phyloP scores from a whole-genome alignment of 2,888 invertebrate species.

The Bembecia ichneumoniformis region DNA sequence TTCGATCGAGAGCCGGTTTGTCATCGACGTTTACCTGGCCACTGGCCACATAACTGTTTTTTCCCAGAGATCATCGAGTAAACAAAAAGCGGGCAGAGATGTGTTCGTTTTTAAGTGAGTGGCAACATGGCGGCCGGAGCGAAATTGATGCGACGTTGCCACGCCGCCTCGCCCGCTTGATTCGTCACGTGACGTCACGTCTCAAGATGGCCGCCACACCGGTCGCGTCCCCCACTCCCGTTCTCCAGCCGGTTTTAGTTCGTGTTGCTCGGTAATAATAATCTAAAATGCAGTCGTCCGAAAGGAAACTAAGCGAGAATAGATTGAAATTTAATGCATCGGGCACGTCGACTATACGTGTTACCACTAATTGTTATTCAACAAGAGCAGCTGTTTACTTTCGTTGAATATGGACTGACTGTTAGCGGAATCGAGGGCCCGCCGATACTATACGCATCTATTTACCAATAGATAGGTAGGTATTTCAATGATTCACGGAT shows the following conservation, averaged over 20 bases:
- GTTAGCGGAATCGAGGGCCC: constrained; percentile 43
- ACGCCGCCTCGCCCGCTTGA: constrained; percentile 55
- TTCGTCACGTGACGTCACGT: constrained; percentile 73
- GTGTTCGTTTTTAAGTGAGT: constrained; percentile 47
- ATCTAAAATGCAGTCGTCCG: constrained; percentile 62
- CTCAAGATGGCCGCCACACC: constrained; percentile 71
- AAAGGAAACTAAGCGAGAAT: constrained; percentile 66
- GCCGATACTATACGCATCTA: constrained; percentile 7
- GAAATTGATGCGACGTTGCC: constrained; percentile 55
- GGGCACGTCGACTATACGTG: constrained; percentile 46
- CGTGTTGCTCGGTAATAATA: constrained; percentile 58
- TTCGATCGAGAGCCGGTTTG: constrained; percentile 24
- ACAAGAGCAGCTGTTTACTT: constrained; percentile 64
- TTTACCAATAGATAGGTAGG: too few species aligned
- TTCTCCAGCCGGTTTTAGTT: constrained; percentile 39
- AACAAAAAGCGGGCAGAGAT: constrained; percentile 56
- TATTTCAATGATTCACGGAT: too few species aligned
- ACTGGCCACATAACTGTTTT: constrained; percentile 64
- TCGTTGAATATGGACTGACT: constrained; percentile 53
- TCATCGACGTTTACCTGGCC: constrained; percentile 52
- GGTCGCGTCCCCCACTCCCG: constrained; percentile 46
- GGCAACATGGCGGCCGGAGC: constrained; percentile 46
- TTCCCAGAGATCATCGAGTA: constrained; percentile 47
- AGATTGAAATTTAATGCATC: constrained; percentile 67
- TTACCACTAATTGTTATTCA: constrained; percentile 61